Base-by-base conservation (phyloP, 2,797 vertebrate genomes). In the Kryptopterus vitreolus region DNA sequence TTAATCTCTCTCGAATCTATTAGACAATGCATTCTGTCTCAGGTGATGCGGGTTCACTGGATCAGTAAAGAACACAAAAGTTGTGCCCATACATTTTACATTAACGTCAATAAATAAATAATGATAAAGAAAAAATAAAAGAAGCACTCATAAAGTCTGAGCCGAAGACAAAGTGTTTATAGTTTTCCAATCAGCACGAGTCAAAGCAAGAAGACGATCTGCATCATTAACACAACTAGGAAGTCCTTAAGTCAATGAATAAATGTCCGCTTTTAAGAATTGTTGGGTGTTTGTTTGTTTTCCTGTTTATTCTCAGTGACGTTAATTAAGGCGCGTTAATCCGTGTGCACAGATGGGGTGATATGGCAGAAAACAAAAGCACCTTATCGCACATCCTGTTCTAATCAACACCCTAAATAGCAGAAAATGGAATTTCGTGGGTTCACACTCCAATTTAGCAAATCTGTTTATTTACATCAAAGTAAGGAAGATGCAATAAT, bases 321-420 rank as follows among this genome's bases (percentile, higher is more conserved):
- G 13, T 52, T 52, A 29, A 50, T 70, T 29, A 31, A 70, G 24
- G 4, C 24, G 12, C 24, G 1, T 29, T 65, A 38, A 38, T 69
- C 46, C 8, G 0, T 53, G 24, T 33, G 48, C 26, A 53, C 26
- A 71, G 65, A 48, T 48, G 24, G n/a, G 43, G 29, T 69, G 43
- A 69, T 48, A 26, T 69, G 43, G n/a, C 43, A 46, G 48, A 71
- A 71, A 52, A 33, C 29, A 71, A 71, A n/a, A 33, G 29, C 69
- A 53, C 26, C 9, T 11, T 70, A 26, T 70, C 46, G 50, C 18
- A 24, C 7, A 20, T 70, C 8, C 24, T 20, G 4, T 20, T 15
- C 16, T 52, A 70, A 70, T 70, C 10, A 70, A 29, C 7, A 0
- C 9, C 18, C 13, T 69, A 69, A 69, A 69, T 69, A 69, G 26